Percentiles rank a stretch among this genome's conserved stretches.
phyloP scores from a whole-genome alignment of 2,888 invertebrate genomes.

The Protodeltote pygarga region DNA sequence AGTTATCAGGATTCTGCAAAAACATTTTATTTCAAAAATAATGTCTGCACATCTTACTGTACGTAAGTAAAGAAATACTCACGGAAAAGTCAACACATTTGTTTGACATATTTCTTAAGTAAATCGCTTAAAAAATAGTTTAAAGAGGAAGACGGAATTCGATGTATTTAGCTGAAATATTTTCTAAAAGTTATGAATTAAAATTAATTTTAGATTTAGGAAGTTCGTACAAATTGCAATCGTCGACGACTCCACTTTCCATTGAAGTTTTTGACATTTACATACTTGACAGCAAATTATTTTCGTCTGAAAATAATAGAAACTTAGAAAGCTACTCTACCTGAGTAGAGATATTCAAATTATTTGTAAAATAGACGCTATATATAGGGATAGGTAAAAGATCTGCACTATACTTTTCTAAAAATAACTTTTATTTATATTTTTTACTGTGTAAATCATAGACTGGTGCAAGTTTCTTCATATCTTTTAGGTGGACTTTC shows the following conservation, averaged over 20 bases:
- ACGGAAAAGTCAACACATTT: constrained; percentile 57
- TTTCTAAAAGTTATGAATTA: not conserved
- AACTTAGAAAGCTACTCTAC: no score
- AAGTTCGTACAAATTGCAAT: constrained; percentile 21
- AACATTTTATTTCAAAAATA: constrained; percentile 38
- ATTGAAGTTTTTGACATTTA: constrained; percentile 5
- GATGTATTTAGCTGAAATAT: constrained; percentile 1
- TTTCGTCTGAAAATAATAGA: no score
- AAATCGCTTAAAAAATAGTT: not conserved
- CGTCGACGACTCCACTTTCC: constrained; percentile 43
- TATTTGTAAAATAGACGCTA: no score
- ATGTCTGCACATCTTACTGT: constrained; percentile 9
- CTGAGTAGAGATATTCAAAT: no score
- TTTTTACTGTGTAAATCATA: no score
- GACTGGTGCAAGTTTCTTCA: no score
- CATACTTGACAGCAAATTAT: not conserved
- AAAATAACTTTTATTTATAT: no score
- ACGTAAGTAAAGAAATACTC: constrained; percentile 37
- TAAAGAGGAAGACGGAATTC: no score
- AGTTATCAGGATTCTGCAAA: constrained; percentile 86
- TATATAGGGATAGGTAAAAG: no score
- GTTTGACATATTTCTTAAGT: constrained; percentile 50
- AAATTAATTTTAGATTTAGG: constrained; percentile 3
- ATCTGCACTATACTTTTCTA: no score
- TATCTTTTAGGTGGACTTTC: no score